Evolutionary conservation across 2,113 vertebrate species (phyloP).

Genomic region (Psammodynastes pulverulentus): DNA sequence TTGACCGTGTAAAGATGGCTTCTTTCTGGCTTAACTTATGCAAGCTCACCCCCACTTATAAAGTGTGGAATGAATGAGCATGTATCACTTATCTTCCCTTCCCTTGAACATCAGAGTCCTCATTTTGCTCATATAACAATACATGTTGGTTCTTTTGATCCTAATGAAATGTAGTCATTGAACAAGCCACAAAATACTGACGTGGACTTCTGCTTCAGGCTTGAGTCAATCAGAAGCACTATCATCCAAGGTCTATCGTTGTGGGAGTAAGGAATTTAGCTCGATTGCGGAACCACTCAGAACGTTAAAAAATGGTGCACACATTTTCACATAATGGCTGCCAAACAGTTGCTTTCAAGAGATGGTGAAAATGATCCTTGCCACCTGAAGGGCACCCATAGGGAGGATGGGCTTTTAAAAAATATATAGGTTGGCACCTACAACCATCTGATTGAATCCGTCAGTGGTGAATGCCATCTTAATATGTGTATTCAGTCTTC

Average conservation of each 20-base stretch:
- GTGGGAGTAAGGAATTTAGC: background rate
- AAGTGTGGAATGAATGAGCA: background rate
- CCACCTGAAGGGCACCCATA: background rate
- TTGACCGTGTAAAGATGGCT: background rate
- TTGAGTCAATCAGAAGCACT: background rate
- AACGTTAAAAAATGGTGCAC: background rate
- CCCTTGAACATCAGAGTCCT: background rate
- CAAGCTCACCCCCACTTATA: background rate
- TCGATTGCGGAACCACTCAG: background rate
- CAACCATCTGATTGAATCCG: background rate
- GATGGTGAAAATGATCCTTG: background rate
- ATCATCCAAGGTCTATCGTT: background rate
- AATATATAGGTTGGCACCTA: background rate
- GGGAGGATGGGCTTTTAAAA: background rate
- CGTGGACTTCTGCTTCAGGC: background rate
- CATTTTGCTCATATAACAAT: background rate
- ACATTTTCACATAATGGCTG: background rate
- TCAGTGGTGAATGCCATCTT: background rate
- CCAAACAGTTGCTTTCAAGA: background rate
- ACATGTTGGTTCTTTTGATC: background rate
- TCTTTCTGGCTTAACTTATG: background rate
- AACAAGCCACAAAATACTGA: background rate
- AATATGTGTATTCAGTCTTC: background rate
- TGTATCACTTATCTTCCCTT: background rate
- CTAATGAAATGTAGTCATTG: background rate